A percentile compares a stretch with the other conserved stretches of the same genome.
phyloP scores from a whole-genome alignment of 2,888 invertebrate genomes.

The Bellardia bayeri region DNA sequence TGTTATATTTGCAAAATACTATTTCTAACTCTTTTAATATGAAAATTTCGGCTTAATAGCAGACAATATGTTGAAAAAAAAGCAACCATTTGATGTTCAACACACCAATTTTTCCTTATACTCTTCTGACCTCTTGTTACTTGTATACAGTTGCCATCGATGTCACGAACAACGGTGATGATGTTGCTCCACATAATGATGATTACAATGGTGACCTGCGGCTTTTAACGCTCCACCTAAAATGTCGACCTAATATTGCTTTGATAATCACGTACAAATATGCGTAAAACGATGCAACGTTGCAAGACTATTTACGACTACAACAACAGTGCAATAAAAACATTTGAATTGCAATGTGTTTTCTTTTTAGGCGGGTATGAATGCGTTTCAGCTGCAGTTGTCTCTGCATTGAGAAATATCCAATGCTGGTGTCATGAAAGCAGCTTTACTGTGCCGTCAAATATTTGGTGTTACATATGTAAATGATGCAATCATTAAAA shows the following conservation, averaged over 20 bases:
- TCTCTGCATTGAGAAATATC: background rate
- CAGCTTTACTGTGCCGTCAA: background rate
- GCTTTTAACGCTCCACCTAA: conserved; percentile 61
- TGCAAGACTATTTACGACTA: background rate
- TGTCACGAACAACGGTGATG: conserved; percentile 41
- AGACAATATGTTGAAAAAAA: background rate
- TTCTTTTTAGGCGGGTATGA: background rate
- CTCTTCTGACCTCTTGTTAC: conserved; percentile 31
- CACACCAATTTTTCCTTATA: conserved; percentile 17
- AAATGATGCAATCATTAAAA: conserved; percentile 23
- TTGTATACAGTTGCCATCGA: conserved; percentile 26
- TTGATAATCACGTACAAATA: conserved; percentile 63
- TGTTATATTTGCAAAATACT: conserved; percentile 10
- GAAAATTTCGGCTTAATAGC: conserved; percentile 3
- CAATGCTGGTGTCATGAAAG: conserved; percentile 7
- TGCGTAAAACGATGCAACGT: conserved; percentile 31
- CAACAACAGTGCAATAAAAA: background rate
- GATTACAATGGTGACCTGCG: conserved; percentile 58
- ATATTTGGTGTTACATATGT: conserved; percentile 26
- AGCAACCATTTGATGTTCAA: conserved; percentile 19
- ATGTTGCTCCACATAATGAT: conserved; percentile 29
- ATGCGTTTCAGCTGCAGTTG: background rate
- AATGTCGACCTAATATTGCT: conserved; percentile 60
- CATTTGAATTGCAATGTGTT: conserved; percentile 28
- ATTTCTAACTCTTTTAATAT: background rate